These are phyloP conservation scores for Mystacornis crossleyi DNA, from an alignment of 2,113 vertebrate genomes.

Conservation along the genomic window DNA sequence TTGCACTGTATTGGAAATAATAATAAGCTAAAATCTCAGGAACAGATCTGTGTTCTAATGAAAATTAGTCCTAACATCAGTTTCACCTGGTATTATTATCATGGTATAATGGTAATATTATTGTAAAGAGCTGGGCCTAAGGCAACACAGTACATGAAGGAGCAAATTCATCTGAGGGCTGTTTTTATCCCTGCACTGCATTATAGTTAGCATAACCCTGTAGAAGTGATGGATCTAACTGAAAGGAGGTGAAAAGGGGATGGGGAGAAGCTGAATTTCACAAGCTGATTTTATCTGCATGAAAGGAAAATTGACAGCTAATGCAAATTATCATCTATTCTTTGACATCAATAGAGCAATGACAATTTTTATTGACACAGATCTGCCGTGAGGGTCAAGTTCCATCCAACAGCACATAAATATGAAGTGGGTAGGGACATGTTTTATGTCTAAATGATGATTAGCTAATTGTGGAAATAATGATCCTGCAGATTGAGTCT, in stretches of 20 bases:
- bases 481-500: slow-evolving; percentile 83
- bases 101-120: background rate
- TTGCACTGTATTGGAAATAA: background rate
- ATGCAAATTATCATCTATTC: background rate
- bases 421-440: background rate
- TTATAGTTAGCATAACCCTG: background rate
- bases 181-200: background rate
- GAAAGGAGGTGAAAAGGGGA: background rate
- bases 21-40: background rate
- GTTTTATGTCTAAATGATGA: background rate
- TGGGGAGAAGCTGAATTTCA: background rate
- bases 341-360: background rate
- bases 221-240: background rate
- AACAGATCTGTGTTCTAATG: background rate
- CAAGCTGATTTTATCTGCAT: background rate
- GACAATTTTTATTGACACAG: background rate
- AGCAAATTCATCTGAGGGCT: background rate
- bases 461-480: background rate
- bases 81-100: background rate
- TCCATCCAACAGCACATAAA: background rate
- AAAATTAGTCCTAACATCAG: background rate
- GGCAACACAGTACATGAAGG: background rate
- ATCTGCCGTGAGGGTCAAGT: background rate
- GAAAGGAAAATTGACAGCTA: background rate
- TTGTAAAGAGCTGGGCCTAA: background rate